Conservation (phyloP, 2,888 invertebrate species). For the Acrobasis repandana region DNA sequence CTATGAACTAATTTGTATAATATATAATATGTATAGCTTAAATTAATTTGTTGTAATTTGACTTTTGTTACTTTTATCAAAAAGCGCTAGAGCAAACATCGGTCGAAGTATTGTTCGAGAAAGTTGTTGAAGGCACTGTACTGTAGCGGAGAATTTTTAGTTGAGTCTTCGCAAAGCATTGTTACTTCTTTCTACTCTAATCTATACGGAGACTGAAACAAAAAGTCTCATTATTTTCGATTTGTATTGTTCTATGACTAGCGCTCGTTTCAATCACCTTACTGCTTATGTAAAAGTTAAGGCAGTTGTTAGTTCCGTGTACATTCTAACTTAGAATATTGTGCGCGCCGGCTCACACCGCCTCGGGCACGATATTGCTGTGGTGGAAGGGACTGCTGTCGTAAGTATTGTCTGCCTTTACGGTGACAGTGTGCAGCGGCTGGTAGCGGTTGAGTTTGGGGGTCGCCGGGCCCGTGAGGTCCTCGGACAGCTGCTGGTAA, state of each 20-base stretch:
- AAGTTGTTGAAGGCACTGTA: conserved; percentile 70
- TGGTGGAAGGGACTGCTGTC: conserved; percentile 85
- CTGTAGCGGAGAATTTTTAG: conserved; percentile 32
- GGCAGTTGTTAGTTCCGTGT: conserved; percentile 70
- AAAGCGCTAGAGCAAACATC: conserved; percentile 73
- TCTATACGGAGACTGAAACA: background rate
- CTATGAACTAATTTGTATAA: conserved; percentile 82
- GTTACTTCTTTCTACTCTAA: conserved; percentile 17
- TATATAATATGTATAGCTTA: conserved; percentile 83
- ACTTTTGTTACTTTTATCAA: conserved; percentile 78
- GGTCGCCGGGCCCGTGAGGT: conserved; percentile 86
- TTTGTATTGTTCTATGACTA: conserved; percentile 71
- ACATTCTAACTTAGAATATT: conserved; percentile 52
- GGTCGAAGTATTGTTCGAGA: conserved; percentile 67
- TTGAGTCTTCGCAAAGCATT: background rate
- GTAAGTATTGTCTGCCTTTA: conserved; percentile 76
- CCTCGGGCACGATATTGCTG: conserved; percentile 84
- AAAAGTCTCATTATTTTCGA: conserved; percentile 38
- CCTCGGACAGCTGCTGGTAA: conserved; percentile 90
- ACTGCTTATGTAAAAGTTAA: conserved; percentile 74
- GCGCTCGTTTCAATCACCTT: conserved; percentile 78
- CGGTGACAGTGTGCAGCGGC: conserved; percentile 78
- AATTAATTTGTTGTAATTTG: conserved; percentile 82
- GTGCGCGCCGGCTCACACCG: conserved; percentile 72
- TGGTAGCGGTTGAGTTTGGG: conserved; percentile 87